Evolutionary conservation across 2,888 invertebrate species (phyloP).

Genomic region (Stenotaenia linearis): DNA sequence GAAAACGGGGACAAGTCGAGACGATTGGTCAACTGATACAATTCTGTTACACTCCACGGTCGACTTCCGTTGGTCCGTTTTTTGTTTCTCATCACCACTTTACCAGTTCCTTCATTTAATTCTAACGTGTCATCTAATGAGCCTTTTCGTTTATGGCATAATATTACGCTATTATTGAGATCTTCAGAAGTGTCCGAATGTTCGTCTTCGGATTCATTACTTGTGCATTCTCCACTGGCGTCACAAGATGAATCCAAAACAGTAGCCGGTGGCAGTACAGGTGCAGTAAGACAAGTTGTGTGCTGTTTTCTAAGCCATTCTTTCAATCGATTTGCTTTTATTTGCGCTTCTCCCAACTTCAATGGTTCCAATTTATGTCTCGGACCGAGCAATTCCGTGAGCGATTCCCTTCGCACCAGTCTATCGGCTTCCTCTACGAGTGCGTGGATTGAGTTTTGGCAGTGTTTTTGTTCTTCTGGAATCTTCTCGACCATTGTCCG

Average conservation of each 20-base stretch:
- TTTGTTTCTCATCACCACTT: constrained; percentile 39
- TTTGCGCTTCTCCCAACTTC: neutral
- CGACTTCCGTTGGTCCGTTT: constrained; percentile 47
- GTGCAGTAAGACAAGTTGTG: neutral
- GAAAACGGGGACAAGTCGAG: constrained; percentile 60
- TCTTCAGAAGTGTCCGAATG: constrained; percentile 41
- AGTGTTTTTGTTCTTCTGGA: constrained; percentile 41
- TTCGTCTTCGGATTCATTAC: constrained; percentile 61
- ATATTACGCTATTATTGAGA: constrained; percentile 40
- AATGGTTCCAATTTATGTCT: neutral
- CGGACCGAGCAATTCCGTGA: neutral
- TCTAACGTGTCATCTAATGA: constrained; percentile 31
- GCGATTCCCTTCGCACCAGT: constrained; percentile 60
- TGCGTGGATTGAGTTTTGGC: constrained; percentile 63
- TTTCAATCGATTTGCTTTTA: constrained; percentile 53
- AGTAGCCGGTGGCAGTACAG: constrained; percentile 27
- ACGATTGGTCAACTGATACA: constrained; percentile 60
- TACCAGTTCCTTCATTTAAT: constrained; percentile 34
- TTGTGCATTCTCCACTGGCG: constrained; percentile 83
- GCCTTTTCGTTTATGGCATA: constrained; percentile 36
- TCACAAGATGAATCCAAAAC: constrained; percentile 56
- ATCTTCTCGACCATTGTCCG: neutral
- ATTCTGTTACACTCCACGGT: constrained; percentile 84
- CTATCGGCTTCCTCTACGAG: constrained; percentile 75
- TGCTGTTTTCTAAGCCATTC: constrained; percentile 35